phyloP scores from a whole-genome alignment of 1,140 invertebrate genomes.

The Atta texana region DNA sequence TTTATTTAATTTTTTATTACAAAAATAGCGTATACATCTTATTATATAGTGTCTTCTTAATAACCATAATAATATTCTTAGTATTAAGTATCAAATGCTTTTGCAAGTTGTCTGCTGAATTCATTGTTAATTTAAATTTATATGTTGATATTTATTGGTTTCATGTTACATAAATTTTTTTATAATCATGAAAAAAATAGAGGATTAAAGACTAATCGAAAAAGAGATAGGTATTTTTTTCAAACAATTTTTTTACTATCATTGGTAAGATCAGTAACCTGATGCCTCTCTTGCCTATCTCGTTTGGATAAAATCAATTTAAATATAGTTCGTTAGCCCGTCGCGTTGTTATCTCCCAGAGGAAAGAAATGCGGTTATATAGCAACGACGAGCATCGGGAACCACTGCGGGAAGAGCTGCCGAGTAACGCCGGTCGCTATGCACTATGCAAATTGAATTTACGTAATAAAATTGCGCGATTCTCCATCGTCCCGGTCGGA shows the following conservation, averaged over 20 bases:
- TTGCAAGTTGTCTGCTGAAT: too few relatives aligned
- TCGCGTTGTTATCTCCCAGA: conserved; percentile 64
- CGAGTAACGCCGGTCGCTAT: conserved; percentile 22
- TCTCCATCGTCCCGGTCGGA: conserved; percentile 34
- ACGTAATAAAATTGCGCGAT: conserved; percentile 74
- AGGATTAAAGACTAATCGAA: background rate
- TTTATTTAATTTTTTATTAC: too few relatives aligned
- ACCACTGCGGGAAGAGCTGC: background rate
- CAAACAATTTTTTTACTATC: background rate
- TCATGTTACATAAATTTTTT: too few relatives aligned
- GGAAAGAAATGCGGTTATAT: conserved; percentile 43
- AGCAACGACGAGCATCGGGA: conserved; percentile 5
- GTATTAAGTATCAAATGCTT: too few relatives aligned
- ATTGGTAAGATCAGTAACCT: background rate
- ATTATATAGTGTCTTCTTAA: too few relatives aligned
- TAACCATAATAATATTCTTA: too few relatives aligned
- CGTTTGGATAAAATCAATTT: conserved; percentile 66
- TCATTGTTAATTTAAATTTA: too few relatives aligned
- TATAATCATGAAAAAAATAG: too few relatives aligned
- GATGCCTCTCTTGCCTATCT: background rate
- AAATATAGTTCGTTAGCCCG: conserved; percentile 67
- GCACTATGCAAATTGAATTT: conserved; percentile 71
- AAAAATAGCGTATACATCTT: too few relatives aligned
- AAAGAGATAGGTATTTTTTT: background rate
- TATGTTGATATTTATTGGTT: too few relatives aligned